Base-by-base conservation (phyloP, 2,113 vertebrate genomes). In the Anoplopoma fimbria region DNA sequence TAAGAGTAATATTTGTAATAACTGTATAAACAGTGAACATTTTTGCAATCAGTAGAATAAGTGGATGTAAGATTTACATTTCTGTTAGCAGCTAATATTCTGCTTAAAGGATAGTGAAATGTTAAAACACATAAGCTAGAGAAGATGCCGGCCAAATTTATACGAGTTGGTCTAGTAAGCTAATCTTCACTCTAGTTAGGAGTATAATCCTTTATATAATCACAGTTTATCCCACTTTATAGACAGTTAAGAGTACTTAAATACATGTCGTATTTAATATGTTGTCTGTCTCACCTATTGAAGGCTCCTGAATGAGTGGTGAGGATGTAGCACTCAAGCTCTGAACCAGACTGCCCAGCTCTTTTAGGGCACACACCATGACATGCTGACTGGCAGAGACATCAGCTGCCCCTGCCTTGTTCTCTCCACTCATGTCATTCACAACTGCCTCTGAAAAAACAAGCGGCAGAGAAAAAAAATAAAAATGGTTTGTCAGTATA, bases 291-390 rank as follows among this genome's bases (percentile, higher is more conserved):
- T 53, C 91, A 99, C 98, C 98, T 87, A 98, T 96, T 19, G 98
- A 99, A 0, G 97, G 96, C 62, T 99, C 98, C 91, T 98, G 98
- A 90, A 99, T 98, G 62, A 99, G 97, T 0, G 98, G 98, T 19
- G 98, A 97, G 1, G 98, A 96, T 0, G 98, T 99, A 57, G 98
- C 97, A 74, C 96, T 99, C 77, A 99, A 92, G 60, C 98, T 99
- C 93, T 98, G 98, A 60, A 99, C 97, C 78, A 99, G 95, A 87
- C 99, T 99, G 57, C 99, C 97, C 14, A 99, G 95, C 63, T 99
- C 98, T 82, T 99, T 97, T 1, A 99, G 96, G 2, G 98, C 99
- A 51, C 99, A 99, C 83, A 99, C 99, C 98, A 99, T 99, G 38
- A 99, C 97, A 0, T 99, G 98, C 91, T 99, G 98, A 91, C 97